Percentiles rank a stretch among this genome's conserved stretches.
These are phyloP conservation scores for Labrus mixtus DNA, from an alignment of 2,113 vertebrate species.

Conservation along the genomic window DNA sequence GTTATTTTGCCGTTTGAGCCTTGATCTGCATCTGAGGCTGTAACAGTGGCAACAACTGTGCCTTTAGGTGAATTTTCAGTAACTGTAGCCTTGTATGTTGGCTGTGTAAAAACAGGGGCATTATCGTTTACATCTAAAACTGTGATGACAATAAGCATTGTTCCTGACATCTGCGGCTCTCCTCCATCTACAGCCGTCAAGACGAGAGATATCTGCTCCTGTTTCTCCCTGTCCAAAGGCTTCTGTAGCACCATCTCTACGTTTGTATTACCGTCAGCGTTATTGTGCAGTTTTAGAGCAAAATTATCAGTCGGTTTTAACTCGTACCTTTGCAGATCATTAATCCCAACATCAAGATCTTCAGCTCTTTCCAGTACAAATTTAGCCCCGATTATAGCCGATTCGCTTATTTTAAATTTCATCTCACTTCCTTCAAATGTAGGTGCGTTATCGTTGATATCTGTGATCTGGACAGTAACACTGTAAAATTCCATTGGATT, in stretches of 20 bases:
- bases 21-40: slow-evolving; percentile 78
- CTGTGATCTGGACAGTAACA: slow-evolving; percentile 64
- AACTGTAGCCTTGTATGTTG: slow-evolving; percentile 68
- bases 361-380: slow-evolving; percentile 55
- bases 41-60: slow-evolving; percentile 68
- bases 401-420: slow-evolving; percentile 66
- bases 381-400: slow-evolving; percentile 39
- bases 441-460: slow-evolving; percentile 72
- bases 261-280: slow-evolving; percentile 23
- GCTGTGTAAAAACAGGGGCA: slow-evolving; percentile 84
- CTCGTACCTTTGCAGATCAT: slow-evolving; percentile 80
- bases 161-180: slow-evolving; percentile 64
- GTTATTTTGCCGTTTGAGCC: slow-evolving; percentile 32
- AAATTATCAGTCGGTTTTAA: slow-evolving; percentile 78
- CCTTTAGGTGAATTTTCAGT: slow-evolving; percentile 66
- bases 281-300: slow-evolving; percentile 46
- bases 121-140: slow-evolving; percentile 91
- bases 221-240: slow-evolving; percentile 70
- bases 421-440: slow-evolving; percentile 39
- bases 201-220: slow-evolving; percentile 44
- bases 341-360: slow-evolving; percentile 79
- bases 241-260: slow-evolving; percentile 73
- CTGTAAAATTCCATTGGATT: slow-evolving; percentile 72
- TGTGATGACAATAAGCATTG: slow-evolving; percentile 68
- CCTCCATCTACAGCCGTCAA: slow-evolving; percentile 71